Evolutionary conservation across 2,888 invertebrate species (phyloP).

Genomic region (Agriopis leucophaearia): DNA sequence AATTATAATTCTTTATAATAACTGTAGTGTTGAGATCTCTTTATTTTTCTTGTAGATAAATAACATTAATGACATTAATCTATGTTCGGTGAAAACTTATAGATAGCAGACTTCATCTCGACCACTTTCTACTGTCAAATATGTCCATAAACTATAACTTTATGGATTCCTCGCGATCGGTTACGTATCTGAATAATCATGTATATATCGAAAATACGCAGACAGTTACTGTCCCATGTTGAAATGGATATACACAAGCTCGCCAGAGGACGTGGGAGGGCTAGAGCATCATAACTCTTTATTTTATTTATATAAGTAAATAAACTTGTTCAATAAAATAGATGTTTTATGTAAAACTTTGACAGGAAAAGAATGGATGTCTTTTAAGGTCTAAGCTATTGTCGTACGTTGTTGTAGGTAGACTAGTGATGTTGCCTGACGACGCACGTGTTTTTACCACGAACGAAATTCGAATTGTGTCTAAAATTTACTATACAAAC

Average conservation of each 20-base stretch:
- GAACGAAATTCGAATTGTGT: no score
- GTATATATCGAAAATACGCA: slow-evolving; percentile 35
- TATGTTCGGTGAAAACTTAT: background rate
- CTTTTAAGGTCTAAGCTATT: slow-evolving; percentile 5
- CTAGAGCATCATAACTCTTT: background rate
- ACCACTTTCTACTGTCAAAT: background rate
- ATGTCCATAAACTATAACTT: background rate
- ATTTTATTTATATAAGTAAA: background rate
- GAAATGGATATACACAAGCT: slow-evolving; percentile 16
- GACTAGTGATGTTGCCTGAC: background rate
- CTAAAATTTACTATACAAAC: no score
- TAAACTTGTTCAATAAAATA: slow-evolving; percentile 11
- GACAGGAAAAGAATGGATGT: background rate
- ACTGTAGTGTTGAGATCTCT: no score
- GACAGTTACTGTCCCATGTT: slow-evolving; percentile 21
- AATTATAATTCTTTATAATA: no score
- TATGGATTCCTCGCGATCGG: background rate
- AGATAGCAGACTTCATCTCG: background rate
- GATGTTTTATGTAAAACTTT: slow-evolving; percentile 4
- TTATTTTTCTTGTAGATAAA: no score
- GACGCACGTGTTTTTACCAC: background rate
- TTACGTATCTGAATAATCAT: slow-evolving; percentile 26
- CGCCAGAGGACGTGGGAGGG: slow-evolving; percentile 11
- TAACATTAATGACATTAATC: background rate
- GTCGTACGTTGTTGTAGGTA: background rate